Evolutionary conservation across 1,140 invertebrate species (phyloP), one percentile per base, ranked within the genome.

Genomic region (Condylostylus longicornis): DNA sequence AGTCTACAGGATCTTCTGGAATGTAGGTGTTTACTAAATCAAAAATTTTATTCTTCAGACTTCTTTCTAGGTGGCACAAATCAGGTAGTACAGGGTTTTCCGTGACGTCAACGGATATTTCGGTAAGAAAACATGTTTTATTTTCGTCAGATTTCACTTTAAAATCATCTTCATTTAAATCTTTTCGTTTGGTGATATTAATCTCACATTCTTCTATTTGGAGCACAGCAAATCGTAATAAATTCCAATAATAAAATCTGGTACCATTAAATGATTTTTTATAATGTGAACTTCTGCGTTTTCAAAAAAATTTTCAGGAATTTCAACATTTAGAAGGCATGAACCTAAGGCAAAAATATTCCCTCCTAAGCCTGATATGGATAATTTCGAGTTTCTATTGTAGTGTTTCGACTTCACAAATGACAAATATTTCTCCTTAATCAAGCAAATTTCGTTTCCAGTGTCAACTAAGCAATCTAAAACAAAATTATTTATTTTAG

Each of bases 21-120:
- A 22, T 7, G 18, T 42, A 42, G 18, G 33, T 38, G n/a, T n/a
- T n/a, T n/a, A n/a, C 33, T 42, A 18, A 23, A 31, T 18, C 18
- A 36, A 17, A 12, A 21, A 5, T n/a, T 33, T 21, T 12, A 39
- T 13, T 8, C 15, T 18, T 20, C 9, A 4, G 19, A 18, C 15
- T 18, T 18, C 13, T 18, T 33, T 33, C 8, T 8, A 33, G 7
- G 14, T 35, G 13, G 17, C 7, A 17, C 18, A 23, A 30, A 14
- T 18, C n/a, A n/a, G 23, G 36, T 7, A 33, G 18, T 7, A 5
- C 13, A 18, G 5, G 5, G 10, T 33, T 13, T 9, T 10, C n/a
- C n/a, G n/a, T n/a, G n/a, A n/a, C 18, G 18, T 9, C 19, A 12
- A 9, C 19, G 14, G 8, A 8, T 18, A 33, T 33, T 20, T 14